Conservation (phyloP, 2,113 vertebrate species). For the Reinhardtius hippoglossoides region DNA sequence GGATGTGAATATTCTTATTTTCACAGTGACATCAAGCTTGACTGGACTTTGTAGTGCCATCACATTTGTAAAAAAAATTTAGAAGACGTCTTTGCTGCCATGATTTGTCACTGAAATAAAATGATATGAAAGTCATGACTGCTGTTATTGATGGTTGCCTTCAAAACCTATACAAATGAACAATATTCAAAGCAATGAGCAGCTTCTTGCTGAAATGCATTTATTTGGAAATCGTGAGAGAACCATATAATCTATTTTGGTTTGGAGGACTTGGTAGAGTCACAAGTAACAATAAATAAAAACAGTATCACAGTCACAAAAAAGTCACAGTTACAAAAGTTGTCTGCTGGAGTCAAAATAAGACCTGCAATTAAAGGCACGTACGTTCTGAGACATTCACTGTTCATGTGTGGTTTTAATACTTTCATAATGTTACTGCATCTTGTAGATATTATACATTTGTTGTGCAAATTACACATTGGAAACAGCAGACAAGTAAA, state of each 20-base stretch:
- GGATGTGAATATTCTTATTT: slow-evolving; percentile 16
- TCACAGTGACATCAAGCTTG: slow-evolving; percentile 19
- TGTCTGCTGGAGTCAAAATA: slow-evolving; percentile 24
- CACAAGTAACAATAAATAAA: slow-evolving; percentile 75
- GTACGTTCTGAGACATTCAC: slow-evolving; percentile 56
- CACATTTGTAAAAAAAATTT: slow-evolving; percentile 24
- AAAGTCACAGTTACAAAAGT: slow-evolving; percentile 69
- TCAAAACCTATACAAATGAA: neutral
- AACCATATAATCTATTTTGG: slow-evolving; percentile 54
- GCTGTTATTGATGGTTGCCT: slow-evolving; percentile 11
- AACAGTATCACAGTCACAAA: slow-evolving; percentile 49
- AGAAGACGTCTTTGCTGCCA: slow-evolving; percentile 25
- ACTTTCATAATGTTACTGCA: slow-evolving; percentile 28
- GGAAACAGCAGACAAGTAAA: slow-evolving; percentile 47
- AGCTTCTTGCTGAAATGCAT: slow-evolving; percentile 50
- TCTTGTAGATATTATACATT: slow-evolving; percentile 26
- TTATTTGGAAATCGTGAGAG: slow-evolving; percentile 69
- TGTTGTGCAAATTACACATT: slow-evolving; percentile 53
- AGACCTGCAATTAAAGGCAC: slow-evolving; percentile 67
- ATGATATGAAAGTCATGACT: neutral
- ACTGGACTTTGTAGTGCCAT: slow-evolving; percentile 39
- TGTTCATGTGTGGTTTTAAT: slow-evolving; percentile 35
- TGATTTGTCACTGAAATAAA: slow-evolving; percentile 36
- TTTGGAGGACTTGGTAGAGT: slow-evolving; percentile 43
- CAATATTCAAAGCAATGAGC: slow-evolving; percentile 18